These are phyloP conservation scores for Metopia argyrocephala DNA, from an alignment of 2,888 invertebrate species.

Conservation along the genomic window DNA sequence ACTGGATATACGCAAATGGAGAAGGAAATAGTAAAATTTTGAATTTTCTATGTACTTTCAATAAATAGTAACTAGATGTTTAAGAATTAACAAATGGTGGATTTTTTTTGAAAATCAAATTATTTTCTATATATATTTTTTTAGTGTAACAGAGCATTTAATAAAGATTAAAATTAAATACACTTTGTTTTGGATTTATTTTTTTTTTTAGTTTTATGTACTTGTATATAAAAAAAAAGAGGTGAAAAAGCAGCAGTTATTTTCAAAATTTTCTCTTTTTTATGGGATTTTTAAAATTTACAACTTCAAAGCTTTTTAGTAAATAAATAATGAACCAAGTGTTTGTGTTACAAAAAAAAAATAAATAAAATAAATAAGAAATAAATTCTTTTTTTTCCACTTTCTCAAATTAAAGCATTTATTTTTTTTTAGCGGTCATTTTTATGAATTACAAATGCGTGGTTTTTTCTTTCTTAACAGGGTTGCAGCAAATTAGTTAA, in stretches of 20 bases:
- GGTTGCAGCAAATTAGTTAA: conserved; percentile 52
- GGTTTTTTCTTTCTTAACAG: too few species aligned
- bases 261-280: conserved; percentile 6
- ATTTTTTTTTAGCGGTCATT: conserved; percentile 21
- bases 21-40: neutral
- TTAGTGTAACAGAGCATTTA: too few species aligned
- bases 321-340: neutral
- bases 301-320: conserved; percentile 42
- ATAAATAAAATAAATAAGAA: conserved; percentile 14
- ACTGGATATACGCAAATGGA: neutral
- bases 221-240: conserved; percentile 37
- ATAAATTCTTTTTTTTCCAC: conserved; percentile 8
- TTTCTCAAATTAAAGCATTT: conserved; percentile 35
- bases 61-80: too few species aligned
- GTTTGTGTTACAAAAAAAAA: conserved; percentile 13
- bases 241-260: conserved; percentile 51
- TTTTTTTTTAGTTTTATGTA: too few species aligned
- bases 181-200: too few species aligned
- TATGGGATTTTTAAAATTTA: conserved; percentile 36
- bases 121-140: neutral
- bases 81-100: conserved; percentile 57
- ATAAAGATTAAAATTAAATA: conserved; percentile 48
- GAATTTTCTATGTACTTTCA: too few species aligned
- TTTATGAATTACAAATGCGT: conserved; percentile 59
- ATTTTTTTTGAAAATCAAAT: conserved; percentile 32